These are phyloP conservation scores for Phthorimaea operculella DNA, from an alignment of 1,140 invertebrate species.

Conservation along the genomic window DNA sequence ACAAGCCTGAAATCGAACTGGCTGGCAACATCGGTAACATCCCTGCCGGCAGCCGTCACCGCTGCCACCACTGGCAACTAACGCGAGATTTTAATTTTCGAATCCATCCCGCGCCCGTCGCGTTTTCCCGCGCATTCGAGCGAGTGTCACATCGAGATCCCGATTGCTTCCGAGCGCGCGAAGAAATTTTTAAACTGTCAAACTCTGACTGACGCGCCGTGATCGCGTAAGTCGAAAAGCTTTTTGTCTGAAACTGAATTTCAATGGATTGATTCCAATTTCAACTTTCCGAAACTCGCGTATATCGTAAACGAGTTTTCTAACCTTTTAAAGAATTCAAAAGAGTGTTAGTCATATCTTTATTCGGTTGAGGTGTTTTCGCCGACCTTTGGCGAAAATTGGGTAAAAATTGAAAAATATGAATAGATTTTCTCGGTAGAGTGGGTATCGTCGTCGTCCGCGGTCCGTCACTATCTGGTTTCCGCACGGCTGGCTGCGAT, in stretches of 20 bases:
- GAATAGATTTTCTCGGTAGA: slow-evolving; percentile 44
- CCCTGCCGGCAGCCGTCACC: slow-evolving; percentile 51
- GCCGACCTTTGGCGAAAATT: slow-evolving; percentile 1
- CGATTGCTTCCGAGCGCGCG: slow-evolving; percentile 50
- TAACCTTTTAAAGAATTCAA: background rate
- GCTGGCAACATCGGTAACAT: slow-evolving; percentile 28
- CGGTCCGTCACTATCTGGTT: slow-evolving; percentile 59
- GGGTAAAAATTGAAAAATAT: slow-evolving; percentile 48
- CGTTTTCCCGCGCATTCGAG: slow-evolving; percentile 48
- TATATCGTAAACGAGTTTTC: slow-evolving; percentile 23
- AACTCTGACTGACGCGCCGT: slow-evolving; percentile 51
- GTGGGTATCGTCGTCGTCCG: slow-evolving; percentile 28
- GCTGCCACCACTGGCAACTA: slow-evolving; percentile 36
- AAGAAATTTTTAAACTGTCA: slow-evolving; percentile 52
- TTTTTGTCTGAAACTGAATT: slow-evolving; percentile 4
- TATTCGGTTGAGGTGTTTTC: slow-evolving; percentile 4
- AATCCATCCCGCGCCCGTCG: slow-evolving; percentile 55
- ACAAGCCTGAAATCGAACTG: slow-evolving; percentile 66
- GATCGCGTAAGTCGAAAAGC: slow-evolving; percentile 14
- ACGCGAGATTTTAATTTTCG: slow-evolving; percentile 65
- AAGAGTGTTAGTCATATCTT: slow-evolving; percentile 1
- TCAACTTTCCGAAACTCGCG: slow-evolving; percentile 23
- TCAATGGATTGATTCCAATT: slow-evolving; percentile 45
- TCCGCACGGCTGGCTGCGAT: slow-evolving; percentile 54
- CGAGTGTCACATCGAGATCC: slow-evolving; percentile 46